Conservation (phyloP, 2,113 vertebrate genomes). For the Vimba vimba region DNA sequence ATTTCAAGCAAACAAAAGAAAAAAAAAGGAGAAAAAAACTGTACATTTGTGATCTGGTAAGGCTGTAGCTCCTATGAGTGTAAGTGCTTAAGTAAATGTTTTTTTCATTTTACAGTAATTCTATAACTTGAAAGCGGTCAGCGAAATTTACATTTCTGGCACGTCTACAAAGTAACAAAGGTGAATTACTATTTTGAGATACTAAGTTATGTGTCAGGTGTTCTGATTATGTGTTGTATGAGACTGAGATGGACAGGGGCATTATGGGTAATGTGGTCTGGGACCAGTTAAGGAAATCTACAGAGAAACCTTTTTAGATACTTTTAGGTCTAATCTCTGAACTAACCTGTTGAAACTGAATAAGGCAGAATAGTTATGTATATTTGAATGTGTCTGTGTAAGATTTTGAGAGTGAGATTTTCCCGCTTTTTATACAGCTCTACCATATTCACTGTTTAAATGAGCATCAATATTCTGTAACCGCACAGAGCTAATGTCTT, state of each 20-base stretch:
- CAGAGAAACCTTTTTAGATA: neutral
- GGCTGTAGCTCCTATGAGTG: neutral
- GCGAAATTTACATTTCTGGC: neutral
- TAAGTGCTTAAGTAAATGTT: neutral
- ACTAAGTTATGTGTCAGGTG: neutral
- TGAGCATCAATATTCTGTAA: neutral
- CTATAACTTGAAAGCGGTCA: neutral
- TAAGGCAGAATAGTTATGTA: conserved; percentile 19
- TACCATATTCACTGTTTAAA: neutral
- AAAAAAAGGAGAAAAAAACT: neutral
- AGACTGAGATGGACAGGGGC: conserved; percentile 12
- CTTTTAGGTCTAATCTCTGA: neutral
- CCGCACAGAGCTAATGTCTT: neutral
- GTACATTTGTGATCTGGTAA: conserved; percentile 15
- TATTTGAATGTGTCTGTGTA: neutral
- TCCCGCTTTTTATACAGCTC: conserved; percentile 3
- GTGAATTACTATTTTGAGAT: neutral
- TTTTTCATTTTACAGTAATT: neutral
- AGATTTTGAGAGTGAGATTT: neutral
- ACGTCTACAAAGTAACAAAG: neutral
- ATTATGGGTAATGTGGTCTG: conserved; percentile 14
- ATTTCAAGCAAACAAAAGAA: neutral
- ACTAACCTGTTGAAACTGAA: neutral
- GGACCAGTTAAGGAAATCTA: neutral
- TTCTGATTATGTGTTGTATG: conserved; percentile 21